phyloP scores from a whole-genome alignment of 2,113 vertebrate species.

The Australoheros scitulus region DNA sequence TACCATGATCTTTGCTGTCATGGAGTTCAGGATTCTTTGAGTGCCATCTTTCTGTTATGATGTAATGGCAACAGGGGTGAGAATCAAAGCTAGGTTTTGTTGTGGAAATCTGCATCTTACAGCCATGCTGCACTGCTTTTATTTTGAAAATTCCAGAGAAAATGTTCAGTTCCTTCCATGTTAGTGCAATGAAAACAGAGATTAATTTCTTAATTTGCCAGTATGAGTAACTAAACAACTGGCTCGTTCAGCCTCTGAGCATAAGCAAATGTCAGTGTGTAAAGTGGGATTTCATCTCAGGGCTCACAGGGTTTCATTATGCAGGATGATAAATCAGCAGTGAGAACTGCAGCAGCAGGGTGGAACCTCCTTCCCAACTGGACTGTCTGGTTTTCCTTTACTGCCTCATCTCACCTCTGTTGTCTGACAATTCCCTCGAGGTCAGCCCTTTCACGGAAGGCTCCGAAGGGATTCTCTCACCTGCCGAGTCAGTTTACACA shows the following conservation, averaged over 20 bases:
- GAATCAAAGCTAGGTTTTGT: too few species aligned
- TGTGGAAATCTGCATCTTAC: not conserved
- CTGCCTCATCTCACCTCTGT: constrained; percentile 33
- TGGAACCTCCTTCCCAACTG: constrained; percentile 54
- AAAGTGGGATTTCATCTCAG: not conserved
- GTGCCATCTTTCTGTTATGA: too few species aligned
- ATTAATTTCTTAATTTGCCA: not conserved
- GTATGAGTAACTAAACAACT: not conserved
- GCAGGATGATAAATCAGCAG: not conserved
- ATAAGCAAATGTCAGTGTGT: not conserved
- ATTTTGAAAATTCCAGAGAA: not conserved
- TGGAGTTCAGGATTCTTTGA: too few species aligned
- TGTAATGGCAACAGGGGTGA: too few species aligned
- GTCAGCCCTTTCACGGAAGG: constrained; percentile 8
- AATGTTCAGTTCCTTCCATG: not conserved
- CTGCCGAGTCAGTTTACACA: not conserved
- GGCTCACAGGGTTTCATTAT: not conserved
- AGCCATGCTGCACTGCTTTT: not conserved
- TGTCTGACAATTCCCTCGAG: constrained; percentile 41
- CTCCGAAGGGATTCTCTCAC: not conserved
- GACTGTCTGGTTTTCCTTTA: constrained; percentile 57
- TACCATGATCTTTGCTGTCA: too few species aligned
- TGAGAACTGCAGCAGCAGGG: constrained; percentile 26
- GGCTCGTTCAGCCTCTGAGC: not conserved
- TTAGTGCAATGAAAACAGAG: not conserved